phyloP scores from a whole-genome alignment of 2,888 invertebrate species.

The Leistus spinibarbis region DNA sequence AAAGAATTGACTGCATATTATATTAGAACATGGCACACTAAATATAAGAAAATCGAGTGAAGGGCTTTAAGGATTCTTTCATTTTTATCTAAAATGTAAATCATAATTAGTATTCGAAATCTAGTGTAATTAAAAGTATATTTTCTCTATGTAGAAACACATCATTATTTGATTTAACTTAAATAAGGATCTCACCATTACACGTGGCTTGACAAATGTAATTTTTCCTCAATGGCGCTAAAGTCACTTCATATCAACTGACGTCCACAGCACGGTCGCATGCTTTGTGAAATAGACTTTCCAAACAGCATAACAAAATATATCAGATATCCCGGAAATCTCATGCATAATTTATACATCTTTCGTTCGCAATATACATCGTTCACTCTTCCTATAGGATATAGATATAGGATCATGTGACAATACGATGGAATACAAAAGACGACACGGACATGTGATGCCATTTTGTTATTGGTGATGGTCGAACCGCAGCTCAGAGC shows the following conservation, averaged over 20 bases:
- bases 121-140: too few relatives aligned
- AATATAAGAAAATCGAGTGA: too few relatives aligned
- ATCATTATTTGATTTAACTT: too few relatives aligned
- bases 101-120: too few relatives aligned
- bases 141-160: too few relatives aligned
- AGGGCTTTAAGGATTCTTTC: too few relatives aligned
- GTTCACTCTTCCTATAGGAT: background rate
- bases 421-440: constrained; percentile 10
- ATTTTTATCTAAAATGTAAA: too few relatives aligned
- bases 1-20: too few relatives aligned
- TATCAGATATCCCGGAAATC: constrained; percentile 35
- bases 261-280: constrained; percentile 21
- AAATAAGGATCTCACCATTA: too few relatives aligned
- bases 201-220: too few relatives aligned
- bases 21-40: too few relatives aligned
- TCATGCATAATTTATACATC: constrained; percentile 39
- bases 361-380: background rate
- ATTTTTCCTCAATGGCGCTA: too few relatives aligned
- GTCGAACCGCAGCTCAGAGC: constrained; percentile 9
- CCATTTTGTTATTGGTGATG: constrained; percentile 19
- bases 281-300: constrained; percentile 29
- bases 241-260: constrained; percentile 31
- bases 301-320: constrained; percentile 32
- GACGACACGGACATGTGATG: constrained; percentile 22
- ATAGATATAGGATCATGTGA: background rate